A percentile compares a stretch with the other conserved stretches of the same genome.
Evolutionary conservation across 2,113 vertebrate genomes (phyloP).

Genomic region (Perca fluviatilis): DNA sequence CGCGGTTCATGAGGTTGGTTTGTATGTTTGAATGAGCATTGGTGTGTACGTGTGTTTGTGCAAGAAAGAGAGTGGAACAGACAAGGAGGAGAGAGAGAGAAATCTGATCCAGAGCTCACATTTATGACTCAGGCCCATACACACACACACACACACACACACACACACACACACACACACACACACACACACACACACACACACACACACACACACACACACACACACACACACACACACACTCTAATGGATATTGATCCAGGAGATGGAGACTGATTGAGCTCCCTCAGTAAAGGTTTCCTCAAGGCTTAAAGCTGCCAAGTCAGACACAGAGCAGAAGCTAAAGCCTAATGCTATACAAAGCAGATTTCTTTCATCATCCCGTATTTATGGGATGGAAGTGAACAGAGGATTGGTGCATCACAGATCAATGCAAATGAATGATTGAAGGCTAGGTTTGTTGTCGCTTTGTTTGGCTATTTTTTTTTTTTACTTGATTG

Average conservation of each 20-base stretch:
- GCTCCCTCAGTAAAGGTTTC: slow-evolving; percentile 70
- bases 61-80: slow-evolving; percentile 36
- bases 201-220: slow-evolving; percentile 59
- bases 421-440: slow-evolving; percentile 21
- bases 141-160: slow-evolving; percentile 36
- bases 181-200: slow-evolving; percentile 27
- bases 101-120: slow-evolving; percentile 72
- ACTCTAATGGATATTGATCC: slow-evolving; percentile 82
- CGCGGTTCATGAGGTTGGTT: slow-evolving; percentile 40
- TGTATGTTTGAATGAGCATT: slow-evolving; percentile 58
- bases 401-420: slow-evolving; percentile 27
- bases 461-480: background rate
- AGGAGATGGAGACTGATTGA: slow-evolving; percentile 78
- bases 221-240: slow-evolving; percentile 36
- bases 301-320: slow-evolving; percentile 73
- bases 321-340: slow-evolving; percentile 67
- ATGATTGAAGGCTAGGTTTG: background rate
- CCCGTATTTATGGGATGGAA: slow-evolving; percentile 27
- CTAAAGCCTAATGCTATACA: slow-evolving; percentile 50
- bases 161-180: slow-evolving; percentile 24
- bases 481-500: slow-evolving; percentile 1
- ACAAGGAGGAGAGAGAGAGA: slow-evolving; percentile 51
- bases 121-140: slow-evolving; percentile 78
- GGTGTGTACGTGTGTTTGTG: slow-evolving; percentile 52
- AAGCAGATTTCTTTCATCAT: slow-evolving; percentile 58